Base-by-base conservation (phyloP, 2,888 invertebrate genomes). In the Halictus ligatus region DNA sequence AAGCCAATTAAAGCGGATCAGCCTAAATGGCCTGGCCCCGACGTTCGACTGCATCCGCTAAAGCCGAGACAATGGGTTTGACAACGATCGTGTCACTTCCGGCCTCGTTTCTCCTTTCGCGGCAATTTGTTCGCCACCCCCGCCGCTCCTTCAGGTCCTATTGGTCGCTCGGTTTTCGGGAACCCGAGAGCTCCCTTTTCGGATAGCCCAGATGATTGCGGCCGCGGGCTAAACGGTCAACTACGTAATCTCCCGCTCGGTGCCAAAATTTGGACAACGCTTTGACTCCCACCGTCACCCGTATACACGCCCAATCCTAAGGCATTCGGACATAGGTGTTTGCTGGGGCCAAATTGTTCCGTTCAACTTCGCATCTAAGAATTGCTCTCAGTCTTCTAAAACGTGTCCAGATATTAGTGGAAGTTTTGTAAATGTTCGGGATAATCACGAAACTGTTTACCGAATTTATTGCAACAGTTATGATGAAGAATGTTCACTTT, bases 1-100 rank as follows among this genome's bases (percentile, higher is more conserved):
- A 91, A 91, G 85, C 86, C 86, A 91, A 91, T 91, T 91, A 91
- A 91, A 91, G 89, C 84, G 86, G 89, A 91, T 91, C 85, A 91
- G 89, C 86, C 89, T 91, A 89, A 91, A 91, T 84, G 81, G 86
- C 83, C 84, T 82, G 81, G 82, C 78, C 72, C 75, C 82, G 85
- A 88, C 87, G 81, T 88, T 88, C 85, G 71, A 82, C 87, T 84
- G 87, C 81, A 64, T 54, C 78, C 75, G 73, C 83, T 72, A 79
- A 81, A 79, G 58, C 74, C 73, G 21, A 48, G 58, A 81, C 85
- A 86, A 86, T 85, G 78, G 64, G 46, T 60, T 78, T 69, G 86
- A 85, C 86, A 81, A 86, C 78, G 78, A 81, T 81, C 85, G 81
- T 78, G 75, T 86, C 81, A 81, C 81, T 75, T 81, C 78, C 81